Base-by-base conservation (phyloP, 2,797 vertebrate species). In the Todus mexicanus region DNA sequence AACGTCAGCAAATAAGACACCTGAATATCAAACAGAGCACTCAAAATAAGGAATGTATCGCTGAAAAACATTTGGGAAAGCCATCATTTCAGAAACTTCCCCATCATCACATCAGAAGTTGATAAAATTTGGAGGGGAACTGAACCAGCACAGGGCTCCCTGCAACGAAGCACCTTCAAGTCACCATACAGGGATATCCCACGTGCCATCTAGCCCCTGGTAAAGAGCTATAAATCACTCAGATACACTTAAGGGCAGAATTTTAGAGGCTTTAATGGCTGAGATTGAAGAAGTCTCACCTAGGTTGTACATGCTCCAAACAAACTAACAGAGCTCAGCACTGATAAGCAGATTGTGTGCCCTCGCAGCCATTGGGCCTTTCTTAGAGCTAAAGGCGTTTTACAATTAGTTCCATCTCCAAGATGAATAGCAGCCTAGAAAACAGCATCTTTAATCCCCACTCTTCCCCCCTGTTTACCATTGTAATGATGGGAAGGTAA, bases 111-210 rank as follows among this genome's bases (percentile, higher is more conserved):
- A 22, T 23, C 25, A 25, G 11, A 11, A 74, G 11, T n/a, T 19
- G 15, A 9, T 15, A 12, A 3, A 11, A 72, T 35, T 22, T 79
- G 48, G n/a, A 74, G 21, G 37, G 40, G 45, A 81, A 4, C 42
- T 47, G 53, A 79, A 12, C 22, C 5, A 2, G 53, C 57, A 31
- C 6, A 25, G 43, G 22, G 13, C 47, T 85, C 45, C 48, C 26
- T 13, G 12, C 3, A 18, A 4, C 2, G 18, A 22, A 53, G 16
- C 17, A 29, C 11, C 37, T 35, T 37, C 0, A 0, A 38, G 33
- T 23, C 54, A 71, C 35, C 27, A 7, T 6, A 19, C 53, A 83
- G 33, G 26, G 64, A 63, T 75, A 56, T 23, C 53, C 68, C 31
- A 20, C 9, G 31, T 7, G 51, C 59, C 42, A 11, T 5, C 45